phyloP scores from a whole-genome alignment of 2,888 invertebrate species.

The Pristionchus mayeri region DNA sequence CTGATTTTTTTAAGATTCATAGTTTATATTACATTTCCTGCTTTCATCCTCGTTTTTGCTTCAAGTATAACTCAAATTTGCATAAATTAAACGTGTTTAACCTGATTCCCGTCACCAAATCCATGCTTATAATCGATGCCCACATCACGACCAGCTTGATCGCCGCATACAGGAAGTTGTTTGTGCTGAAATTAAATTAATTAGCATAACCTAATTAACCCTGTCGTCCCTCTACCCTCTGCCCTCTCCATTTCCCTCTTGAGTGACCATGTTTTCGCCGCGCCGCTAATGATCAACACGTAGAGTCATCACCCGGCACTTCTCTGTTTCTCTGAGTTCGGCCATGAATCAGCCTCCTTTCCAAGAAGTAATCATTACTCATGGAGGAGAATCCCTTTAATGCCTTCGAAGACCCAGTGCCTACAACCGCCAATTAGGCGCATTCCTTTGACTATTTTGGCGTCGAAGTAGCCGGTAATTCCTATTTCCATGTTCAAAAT shows the following conservation, averaged over 20 bases:
- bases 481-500: too few species aligned
- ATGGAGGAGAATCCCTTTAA: too few species aligned
- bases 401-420: too few species aligned
- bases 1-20: too few species aligned
- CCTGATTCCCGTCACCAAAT: slow-evolving; percentile 55
- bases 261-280: background rate
- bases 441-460: too few species aligned
- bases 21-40: too few species aligned
- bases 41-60: too few species aligned
- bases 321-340: too few species aligned
- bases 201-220: background rate
- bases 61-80: background rate
- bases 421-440: too few species aligned
- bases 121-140: slow-evolving; percentile 65
- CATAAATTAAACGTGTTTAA: background rate
- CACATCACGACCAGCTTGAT: slow-evolving; percentile 63
- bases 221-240: background rate
- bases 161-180: slow-evolving; percentile 62
- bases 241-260: background rate
- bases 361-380: too few species aligned
- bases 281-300: slow-evolving; percentile 5
- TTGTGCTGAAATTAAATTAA: slow-evolving; percentile 54
- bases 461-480: too few species aligned
- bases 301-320: background rate
- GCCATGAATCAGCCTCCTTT: background rate